Percentiles rank a stretch among this genome's conserved stretches.
Conservation (phyloP, 2,888 invertebrate genomes). For the Alloscopus bannaensis region DNA sequence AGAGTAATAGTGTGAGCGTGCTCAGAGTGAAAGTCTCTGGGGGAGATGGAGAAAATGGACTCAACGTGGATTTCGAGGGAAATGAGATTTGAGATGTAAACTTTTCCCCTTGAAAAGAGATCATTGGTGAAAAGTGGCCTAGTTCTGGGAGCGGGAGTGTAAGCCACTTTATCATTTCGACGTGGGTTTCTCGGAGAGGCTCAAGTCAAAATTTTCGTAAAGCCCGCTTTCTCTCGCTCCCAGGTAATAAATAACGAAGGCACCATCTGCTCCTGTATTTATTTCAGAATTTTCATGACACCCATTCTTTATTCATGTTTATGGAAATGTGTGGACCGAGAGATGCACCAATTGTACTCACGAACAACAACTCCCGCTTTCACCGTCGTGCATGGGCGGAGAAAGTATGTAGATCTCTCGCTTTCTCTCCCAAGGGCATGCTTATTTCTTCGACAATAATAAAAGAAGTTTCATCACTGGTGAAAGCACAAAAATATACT, state of each 20-base stretch:
- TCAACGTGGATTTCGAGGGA: neutral
- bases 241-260: constrained; percentile 63
- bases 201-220: no score
- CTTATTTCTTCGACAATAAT: no score
- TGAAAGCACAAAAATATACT: no score
- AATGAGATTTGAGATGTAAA: neutral
- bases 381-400: no score
- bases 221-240: no score
- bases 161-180: neutral
- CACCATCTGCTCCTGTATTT: constrained; percentile 57
- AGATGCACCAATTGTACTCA: no score
- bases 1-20: constrained; percentile 29
- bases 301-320: constrained; percentile 63
- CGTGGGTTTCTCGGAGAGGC: constrained; percentile 1
- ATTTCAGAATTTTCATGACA: constrained; percentile 58
- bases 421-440: no score
- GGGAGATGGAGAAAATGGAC: neutral
- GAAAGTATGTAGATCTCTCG: no score
- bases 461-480: no score
- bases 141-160: neutral
- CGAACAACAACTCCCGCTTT: no score
- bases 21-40: constrained; percentile 1
- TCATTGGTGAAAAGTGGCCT: constrained; percentile 14
- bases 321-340: constrained; percentile 36
- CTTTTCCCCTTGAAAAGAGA: neutral